phyloP scores from a whole-genome alignment of 2,797 vertebrate genomes.

The Gouania willdenowi region DNA sequence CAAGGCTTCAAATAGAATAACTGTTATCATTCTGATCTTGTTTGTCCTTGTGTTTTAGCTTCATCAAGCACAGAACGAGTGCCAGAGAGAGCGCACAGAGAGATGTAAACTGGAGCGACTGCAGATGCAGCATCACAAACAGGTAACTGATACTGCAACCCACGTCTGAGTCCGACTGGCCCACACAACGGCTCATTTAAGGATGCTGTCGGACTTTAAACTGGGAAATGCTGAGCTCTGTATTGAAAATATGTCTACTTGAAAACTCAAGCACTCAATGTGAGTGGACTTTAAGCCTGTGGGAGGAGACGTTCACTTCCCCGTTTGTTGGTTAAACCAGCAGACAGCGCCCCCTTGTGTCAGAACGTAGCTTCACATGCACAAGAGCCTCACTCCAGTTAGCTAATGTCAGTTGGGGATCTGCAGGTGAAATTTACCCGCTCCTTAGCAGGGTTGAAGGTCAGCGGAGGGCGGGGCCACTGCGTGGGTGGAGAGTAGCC shows the following conservation, averaged over 20 bases:
- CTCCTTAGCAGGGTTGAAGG: constrained; percentile 31
- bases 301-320: constrained; percentile 1
- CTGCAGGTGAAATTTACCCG: constrained; percentile 24
- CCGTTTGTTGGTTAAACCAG: no score
- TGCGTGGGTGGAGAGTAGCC: constrained; percentile 35
- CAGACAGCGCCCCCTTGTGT: constrained; percentile 58
- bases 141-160: constrained; percentile 77
- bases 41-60: constrained; percentile 66
- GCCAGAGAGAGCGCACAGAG: constrained; percentile 86
- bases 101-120: constrained; percentile 89
- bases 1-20: no score
- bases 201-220: background rate
- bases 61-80: constrained; percentile 86
- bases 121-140: constrained; percentile 91
- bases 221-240: background rate
- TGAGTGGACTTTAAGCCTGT: background rate
- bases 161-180: background rate
- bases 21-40: background rate
- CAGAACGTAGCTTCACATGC: constrained; percentile 7
- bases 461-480: constrained; percentile 22
- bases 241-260: no score
- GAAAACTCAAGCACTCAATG: background rate
- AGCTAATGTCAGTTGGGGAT: constrained; percentile 28
- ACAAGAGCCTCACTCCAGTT: constrained; percentile 41
- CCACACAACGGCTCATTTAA: background rate